Evolutionary conservation across 2,888 invertebrate genomes (phyloP), one percentile per base, ranked within the genome.

Genomic region (Crossocerus cetratus): DNA sequence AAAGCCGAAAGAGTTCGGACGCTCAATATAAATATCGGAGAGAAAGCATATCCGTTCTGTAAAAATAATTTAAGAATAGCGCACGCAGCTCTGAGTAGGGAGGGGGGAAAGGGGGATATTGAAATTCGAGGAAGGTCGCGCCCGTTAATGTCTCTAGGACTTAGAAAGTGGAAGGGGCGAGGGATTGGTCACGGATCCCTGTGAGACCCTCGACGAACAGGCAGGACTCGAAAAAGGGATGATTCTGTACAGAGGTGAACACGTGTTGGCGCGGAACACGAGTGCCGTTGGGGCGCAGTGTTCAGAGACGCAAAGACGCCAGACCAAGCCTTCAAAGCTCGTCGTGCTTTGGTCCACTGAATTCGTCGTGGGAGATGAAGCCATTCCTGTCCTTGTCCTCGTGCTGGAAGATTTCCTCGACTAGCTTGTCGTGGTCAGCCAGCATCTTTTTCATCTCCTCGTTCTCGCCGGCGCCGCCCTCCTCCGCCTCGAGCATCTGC

Each of bases 351-450:
- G 98, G 98, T 2, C 98, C 98, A 23, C 97, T 97, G 92, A 99
- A 99, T 91, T 99, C 98, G 60, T 96, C 96, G 91, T 97, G 97
- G 77, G 98, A 98, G 85, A 99, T 98, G 91, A 94, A 97, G 73
- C 98, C 98, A 88, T 99, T 98, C 90, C 97, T 97, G 91, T 99
- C 98, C 90, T 96, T 97, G 90, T 99, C 98, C 90, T 99, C 98
- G 89, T 98, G 98, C 89, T 97, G 96, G 94, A 99, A 98, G 87
- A 99, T 98, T 90, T 98, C 98, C 87, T 98, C 97, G 5, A 98
- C 97, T 68, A 98, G 93, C 89, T 97, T 97, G 90, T 98, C 97
- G 90, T 98, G 96, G 87, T 97, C 95, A 71, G 95, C 95, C 66
- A 96, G 91, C 95, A 95, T 96, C 87, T 94, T 95, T 88, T 95